Evolutionary conservation across 2,797 vertebrate species (phyloP).

Genomic region (Sebastes flavidus): DNA sequence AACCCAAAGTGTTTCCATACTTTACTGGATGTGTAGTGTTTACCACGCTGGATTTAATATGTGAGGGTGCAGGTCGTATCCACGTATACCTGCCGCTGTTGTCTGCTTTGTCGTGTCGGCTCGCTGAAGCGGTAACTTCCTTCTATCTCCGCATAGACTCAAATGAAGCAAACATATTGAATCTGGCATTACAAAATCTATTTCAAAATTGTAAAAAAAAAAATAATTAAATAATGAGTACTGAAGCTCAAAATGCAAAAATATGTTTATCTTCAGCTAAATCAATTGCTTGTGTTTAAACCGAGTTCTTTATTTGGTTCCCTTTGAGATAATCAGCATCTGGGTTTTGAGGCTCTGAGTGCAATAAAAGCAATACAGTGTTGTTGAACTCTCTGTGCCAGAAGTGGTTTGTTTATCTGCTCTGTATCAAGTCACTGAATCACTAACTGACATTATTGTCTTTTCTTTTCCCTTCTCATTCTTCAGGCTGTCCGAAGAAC

Average conservation of each 20-base stretch:
- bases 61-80: too few species aligned
- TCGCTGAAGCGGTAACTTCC: too few species aligned
- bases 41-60: too few species aligned
- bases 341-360: background rate
- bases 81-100: too few species aligned
- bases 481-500: constrained; percentile 32
- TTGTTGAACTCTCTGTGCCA: background rate
- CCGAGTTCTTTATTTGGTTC: background rate
- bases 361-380: background rate
- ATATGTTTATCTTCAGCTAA: background rate
- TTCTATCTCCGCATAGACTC: too few species aligned
- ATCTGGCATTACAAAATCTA: too few species aligned
- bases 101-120: too few species aligned
- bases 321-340: background rate
- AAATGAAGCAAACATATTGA: too few species aligned
- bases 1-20: too few species aligned
- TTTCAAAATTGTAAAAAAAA: too few species aligned
- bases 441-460: background rate
- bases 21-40: too few species aligned
- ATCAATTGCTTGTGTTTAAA: background rate
- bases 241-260: background rate
- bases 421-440: constrained; percentile 1
- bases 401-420: background rate
- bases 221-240: background rate
- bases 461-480: background rate